Percentiles rank a stretch among this genome's conserved stretches.
phyloP scores from a whole-genome alignment of 2,797 vertebrate species.

The Peromyscus aztecus region DNA sequence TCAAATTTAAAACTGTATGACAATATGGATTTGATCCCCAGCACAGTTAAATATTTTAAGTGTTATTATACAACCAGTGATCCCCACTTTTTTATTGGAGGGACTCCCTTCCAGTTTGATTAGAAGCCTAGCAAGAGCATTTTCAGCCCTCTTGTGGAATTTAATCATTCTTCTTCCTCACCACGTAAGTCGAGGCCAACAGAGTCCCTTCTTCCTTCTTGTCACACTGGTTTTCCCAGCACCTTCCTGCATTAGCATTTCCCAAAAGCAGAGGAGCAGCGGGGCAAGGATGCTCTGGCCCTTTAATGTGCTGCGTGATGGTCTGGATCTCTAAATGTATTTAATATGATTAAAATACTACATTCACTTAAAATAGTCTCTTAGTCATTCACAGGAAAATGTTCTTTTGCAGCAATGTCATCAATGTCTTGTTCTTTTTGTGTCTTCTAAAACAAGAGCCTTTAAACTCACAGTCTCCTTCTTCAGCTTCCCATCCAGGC shows the following conservation, averaged over 20 bases:
- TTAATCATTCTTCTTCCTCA: slow-evolving; percentile 34
- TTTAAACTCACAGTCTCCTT: not conserved
- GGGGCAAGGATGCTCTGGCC: not conserved
- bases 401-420: not conserved
- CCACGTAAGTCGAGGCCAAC: not conserved
- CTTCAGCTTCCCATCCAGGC: not conserved
- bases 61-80: not conserved
- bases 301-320: not conserved
- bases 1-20: slow-evolving; percentile 21
- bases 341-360: slow-evolving; percentile 52
- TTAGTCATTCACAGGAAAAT: not conserved
- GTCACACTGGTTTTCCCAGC: not conserved
- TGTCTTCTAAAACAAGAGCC: not conserved
- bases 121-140: not conserved
- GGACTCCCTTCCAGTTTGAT: not conserved
- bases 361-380: slow-evolving; percentile 19
- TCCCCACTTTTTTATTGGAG: not conserved
- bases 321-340: slow-evolving; percentile 53
- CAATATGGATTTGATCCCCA: not conserved
- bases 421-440: not conserved
- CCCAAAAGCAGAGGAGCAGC: not conserved
- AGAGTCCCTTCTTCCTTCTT: not conserved
- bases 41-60: not conserved
- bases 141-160: slow-evolving; percentile 25
- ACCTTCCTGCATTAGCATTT: slow-evolving; percentile 56